These are phyloP conservation scores for Iguana delicatissima DNA, from an alignment of 2,797 vertebrate genomes.

Conservation along the genomic window DNA sequence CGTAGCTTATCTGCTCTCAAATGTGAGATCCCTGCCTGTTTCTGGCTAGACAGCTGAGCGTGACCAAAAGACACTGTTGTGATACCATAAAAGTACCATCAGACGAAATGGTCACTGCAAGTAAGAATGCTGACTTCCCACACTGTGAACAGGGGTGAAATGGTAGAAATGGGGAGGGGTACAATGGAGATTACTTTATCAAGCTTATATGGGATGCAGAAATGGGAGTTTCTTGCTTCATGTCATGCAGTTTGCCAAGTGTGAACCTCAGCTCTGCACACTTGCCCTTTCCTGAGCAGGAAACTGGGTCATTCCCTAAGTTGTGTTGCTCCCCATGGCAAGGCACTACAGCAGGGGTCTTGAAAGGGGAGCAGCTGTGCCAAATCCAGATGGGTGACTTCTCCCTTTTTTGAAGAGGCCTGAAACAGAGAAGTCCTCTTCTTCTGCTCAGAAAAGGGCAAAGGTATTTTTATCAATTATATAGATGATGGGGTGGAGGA, in stretches of 20 bases:
- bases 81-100: neutral
- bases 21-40: neutral
- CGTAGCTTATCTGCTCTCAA: neutral
- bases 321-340: neutral
- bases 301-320: neutral
- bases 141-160: neutral
- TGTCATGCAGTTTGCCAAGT: neutral
- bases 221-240: neutral
- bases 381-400: neutral
- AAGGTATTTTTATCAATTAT: no score
- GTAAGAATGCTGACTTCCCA: neutral
- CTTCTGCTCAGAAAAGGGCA: no score
- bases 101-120: neutral
- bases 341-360: no score
- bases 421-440: no score
- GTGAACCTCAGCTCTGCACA: no score
- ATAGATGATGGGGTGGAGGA: no score
- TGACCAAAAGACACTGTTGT: neutral
- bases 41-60: neutral
- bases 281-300: neutral
- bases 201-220: neutral
- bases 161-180: neutral
- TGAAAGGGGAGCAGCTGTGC: neutral
- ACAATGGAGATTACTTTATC: neutral
- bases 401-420: neutral